Evolutionary conservation across 2,113 vertebrate genomes (phyloP), one percentile per base, ranked within the genome.

Genomic region (Excalfactoria chinensis): DNA sequence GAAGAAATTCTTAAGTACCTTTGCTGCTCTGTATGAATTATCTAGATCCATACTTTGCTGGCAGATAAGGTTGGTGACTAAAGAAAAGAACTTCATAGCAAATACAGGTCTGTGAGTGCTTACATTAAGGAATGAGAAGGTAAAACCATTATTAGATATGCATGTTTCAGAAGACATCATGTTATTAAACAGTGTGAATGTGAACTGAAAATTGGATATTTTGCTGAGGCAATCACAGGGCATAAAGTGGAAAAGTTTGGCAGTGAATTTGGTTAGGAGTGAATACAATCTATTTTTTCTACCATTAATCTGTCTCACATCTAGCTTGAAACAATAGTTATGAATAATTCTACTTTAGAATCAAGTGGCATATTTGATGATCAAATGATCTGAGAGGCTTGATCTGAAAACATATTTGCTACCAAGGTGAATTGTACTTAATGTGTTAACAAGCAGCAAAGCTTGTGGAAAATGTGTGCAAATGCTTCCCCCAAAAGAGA

Each of bases 261-360:
- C 75, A 60, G 32, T 37, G 34, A 90, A 91, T 51, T 77, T 79
- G 91, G 59, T 70, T 72, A 37, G 34, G 21, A 44, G 44, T n/a
- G 63, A 82, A 75, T 21, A 40, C 30, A 19, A 18, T 62, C 1
- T 12, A 25, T 60, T 32, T 66, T 76, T 74, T 21, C 40, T 66
- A 60, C 74, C 44, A 69, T 64, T 93, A 71, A 66, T 84, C 40
- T 87, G 89, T 95, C 87, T 67, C 89, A 91, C 35, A 10, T 83
- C 73, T 48, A 58, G 6, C 41, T 89, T 76, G 85, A 83, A 89
- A 67, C 41, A 59, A 32, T 46, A 89, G 6, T 34, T 91, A 75
- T 83, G 67, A 79, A 80, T 85, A 94, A 73, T 83, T 74, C 72
- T 70, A 22, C 34, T 88, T 60, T 51, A 69, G 79, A 94, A 68